Conservation (phyloP, 2,113 vertebrate genomes). For the Oncorhynchus gorbuscha region DNA sequence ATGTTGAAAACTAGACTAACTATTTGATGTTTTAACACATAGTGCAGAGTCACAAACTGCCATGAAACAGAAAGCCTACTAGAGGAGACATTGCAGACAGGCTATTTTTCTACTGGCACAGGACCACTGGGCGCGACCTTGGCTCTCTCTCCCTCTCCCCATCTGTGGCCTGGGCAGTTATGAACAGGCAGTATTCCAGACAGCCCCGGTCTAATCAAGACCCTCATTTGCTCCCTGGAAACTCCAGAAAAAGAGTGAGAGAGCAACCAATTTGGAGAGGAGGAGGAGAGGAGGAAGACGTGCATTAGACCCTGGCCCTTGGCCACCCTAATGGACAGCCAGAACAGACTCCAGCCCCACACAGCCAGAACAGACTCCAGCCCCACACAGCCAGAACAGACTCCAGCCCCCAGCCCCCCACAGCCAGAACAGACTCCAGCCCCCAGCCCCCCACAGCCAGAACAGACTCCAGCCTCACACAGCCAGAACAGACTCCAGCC, state of each 20-base stretch:
- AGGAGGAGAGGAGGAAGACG: slow-evolving; percentile 50
- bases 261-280: slow-evolving; percentile 56
- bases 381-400: no score
- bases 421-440: no score
- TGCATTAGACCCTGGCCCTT: slow-evolving; percentile 78
- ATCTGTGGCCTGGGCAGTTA: slow-evolving; percentile 16
- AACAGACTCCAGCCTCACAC: no score
- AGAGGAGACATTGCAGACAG: not conserved
- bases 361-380: slow-evolving; percentile 21
- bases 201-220: slow-evolving; percentile 31
- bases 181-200: slow-evolving; percentile 27
- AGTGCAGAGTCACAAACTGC: no score
- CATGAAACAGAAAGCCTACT: not conserved
- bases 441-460: no score
- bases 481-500: no score
- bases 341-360: slow-evolving; percentile 15
- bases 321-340: slow-evolving; percentile 71
- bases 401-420: no score
- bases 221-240: slow-evolving; percentile 41
- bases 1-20: no score
- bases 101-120: not conserved
- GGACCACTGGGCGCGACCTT: not conserved
- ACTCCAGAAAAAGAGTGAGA: slow-evolving; percentile 28
- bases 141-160: slow-evolving; percentile 2
- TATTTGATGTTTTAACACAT: no score